Base-by-base conservation (phyloP, 2,888 invertebrate species). In the Parapristionchus giblindavisi region DNA sequence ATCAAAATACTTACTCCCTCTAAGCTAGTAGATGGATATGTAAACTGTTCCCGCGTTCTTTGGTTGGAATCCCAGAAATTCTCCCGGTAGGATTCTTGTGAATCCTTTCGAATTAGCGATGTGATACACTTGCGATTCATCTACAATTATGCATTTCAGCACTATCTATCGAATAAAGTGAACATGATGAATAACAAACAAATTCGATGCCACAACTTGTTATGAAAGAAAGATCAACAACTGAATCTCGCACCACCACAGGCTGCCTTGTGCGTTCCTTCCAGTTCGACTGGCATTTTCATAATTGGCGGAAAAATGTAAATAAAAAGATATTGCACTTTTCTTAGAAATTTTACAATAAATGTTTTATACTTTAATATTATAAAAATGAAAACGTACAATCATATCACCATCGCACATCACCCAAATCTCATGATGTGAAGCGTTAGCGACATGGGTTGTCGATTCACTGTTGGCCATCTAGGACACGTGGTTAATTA, bases 71-170 rank as follows among this genome's bases (percentile, higher is more conserved):
- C 17, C 43, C 29, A 65, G 63, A 5, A n/a, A 21, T 3, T 43
- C 29, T 21, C 63, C 63, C 29, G 63, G 27, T 65, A 29, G 34
- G 29, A 65, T 65, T 32, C 21, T 65, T 5, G 63, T 65, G 63
- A 43, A 65, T 65, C 63, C 63, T n/a, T 43, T 43, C n/a, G 63
- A 65, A 36, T 65, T 65, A 27, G 63, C 63, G 4, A 8, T 40
- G 63, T 65, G 43, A 36, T 65, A 65, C 14, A 65, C 43, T 1
- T 29, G 17, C 43, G 29, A 3, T 4, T 14, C 43, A 17, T 21
- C 63, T 43, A 3, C 24, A 63, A 43, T 43, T 14, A 14, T 11
- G 21, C n/a, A n/a, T n/a, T n/a, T n/a, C n/a, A n/a, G n/a, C n/a
- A n/a, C n/a, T n/a, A n/a, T n/a, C n/a, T n/a, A n/a, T n/a, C n/a